These are phyloP conservation scores for Neocloeon triangulifer DNA, from an alignment of 1,140 invertebrate species.

Conservation along the genomic window DNA sequence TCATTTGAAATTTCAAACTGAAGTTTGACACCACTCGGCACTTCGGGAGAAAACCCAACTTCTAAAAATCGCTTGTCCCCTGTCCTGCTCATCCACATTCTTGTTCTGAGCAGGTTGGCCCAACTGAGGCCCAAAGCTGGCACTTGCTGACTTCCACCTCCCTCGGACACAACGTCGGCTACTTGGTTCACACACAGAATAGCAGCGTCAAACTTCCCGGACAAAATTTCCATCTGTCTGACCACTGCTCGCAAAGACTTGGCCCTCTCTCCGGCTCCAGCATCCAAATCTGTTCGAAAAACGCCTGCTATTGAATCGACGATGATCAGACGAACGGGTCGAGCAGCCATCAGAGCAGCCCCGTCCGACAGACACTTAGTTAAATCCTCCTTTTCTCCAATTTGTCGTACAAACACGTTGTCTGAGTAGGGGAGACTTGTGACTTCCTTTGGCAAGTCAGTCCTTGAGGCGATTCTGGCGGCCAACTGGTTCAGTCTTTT, in stretches of 20 bases:
- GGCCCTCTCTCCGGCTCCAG: slow-evolving; percentile 20
- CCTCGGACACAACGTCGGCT: no score
- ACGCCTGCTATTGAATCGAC: slow-evolving; percentile 54
- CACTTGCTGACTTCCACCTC: slow-evolving; percentile 16
- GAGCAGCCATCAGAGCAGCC: no score
- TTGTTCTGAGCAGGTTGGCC: slow-evolving; percentile 39
- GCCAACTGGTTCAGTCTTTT: slow-evolving; percentile 31
- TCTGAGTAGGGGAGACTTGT: no score
- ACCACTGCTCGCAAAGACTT: slow-evolving; percentile 31
- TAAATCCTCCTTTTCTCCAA: no score
- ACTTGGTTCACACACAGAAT: slow-evolving; percentile 55
- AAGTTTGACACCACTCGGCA: slow-evolving; percentile 2
- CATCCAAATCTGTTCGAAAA: slow-evolving; percentile 36
- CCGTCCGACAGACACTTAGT: no score
- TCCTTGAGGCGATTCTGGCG: slow-evolving; percentile 30
- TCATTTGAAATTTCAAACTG: background rate
- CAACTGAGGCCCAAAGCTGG: slow-evolving; percentile 41
- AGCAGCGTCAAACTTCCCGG: slow-evolving; percentile 25
- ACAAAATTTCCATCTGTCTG: slow-evolving; percentile 27
- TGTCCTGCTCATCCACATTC: slow-evolving; percentile 26
- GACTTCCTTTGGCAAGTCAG: no score
- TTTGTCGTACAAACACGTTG: no score
- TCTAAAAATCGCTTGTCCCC: no score
- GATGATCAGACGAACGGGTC: slow-evolving; percentile 44
- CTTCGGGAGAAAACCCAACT: slow-evolving; percentile 2